Conservation (phyloP, 1,140 invertebrate genomes). For the Euborellia annulipes region DNA sequence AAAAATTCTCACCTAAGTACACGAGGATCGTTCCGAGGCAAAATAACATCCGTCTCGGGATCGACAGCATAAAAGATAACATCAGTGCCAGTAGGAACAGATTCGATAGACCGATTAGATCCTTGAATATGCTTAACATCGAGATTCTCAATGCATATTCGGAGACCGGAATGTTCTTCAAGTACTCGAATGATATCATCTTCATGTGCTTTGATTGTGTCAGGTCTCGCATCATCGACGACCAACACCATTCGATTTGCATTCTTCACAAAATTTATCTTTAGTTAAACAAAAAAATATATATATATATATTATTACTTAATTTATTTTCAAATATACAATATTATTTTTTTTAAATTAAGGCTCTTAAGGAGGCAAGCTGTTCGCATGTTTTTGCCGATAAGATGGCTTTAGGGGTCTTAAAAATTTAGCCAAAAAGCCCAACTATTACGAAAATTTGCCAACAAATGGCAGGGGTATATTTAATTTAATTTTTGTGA, state of each 20-base stretch:
- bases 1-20: conserved; percentile 47
- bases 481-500: no score
- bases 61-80: conserved; percentile 77
- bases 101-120: conserved; percentile 55
- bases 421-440: no score
- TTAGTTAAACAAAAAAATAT: no score
- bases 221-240: conserved; percentile 54
- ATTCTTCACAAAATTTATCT: conserved; percentile 47
- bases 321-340: background rate
- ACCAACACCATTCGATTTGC: conserved; percentile 60
- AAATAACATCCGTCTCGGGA: conserved; percentile 55
- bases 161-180: conserved; percentile 52
- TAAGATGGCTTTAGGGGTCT: no score
- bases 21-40: conserved; percentile 48
- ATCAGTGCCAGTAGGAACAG: conserved; percentile 58
- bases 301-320: no score
- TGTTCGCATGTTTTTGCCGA: no score
- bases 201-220: conserved; percentile 45
- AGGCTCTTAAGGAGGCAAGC: no score
- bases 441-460: no score
- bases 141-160: conserved; percentile 64
- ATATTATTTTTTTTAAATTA: background rate
- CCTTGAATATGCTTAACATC: conserved; percentile 43
- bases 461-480: no score
- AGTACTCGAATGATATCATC: conserved; percentile 47